Base-by-base conservation (phyloP, 2,888 invertebrate species). In the Lomographa bimaculata region DNA sequence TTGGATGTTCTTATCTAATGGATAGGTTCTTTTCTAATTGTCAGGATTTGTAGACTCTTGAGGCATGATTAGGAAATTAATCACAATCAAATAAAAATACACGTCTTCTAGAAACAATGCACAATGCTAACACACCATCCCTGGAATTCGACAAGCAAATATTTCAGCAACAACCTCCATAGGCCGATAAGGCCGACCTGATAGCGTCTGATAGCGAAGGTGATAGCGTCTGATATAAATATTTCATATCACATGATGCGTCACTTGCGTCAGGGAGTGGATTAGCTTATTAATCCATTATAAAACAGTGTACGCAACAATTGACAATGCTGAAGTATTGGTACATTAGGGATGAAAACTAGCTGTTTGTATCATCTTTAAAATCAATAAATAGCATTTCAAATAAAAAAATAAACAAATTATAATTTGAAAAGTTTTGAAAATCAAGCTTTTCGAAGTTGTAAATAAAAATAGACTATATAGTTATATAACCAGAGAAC, bases 131-230 rank as follows among this genome's bases (percentile, higher is more conserved):
- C 57, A 64, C 48, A 53, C 40, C 53, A 55, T 46, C 41, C 33
- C 36, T 29, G 74, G 79, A 72, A 80, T 79, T 65, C 66, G 55
- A 50, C 47, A 57, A 48, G 58, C 71, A 74, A 80, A 80, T 71
- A 76, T 74, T 70, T 64, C 56, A 65, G 55, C 58, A 53, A 57
- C 63, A 65, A 60, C 66, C 51, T 46, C 50, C 41, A 45, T 37
- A 38, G 45, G 25, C 34, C 33, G 60, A 71, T 68, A 71, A 64
- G 56, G 50, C 17, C 25, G 11, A 18, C 9, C 21, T 41, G 57
- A 61, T 59, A 64, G 48, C 36, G 41, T 42, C 21, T 28, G 51
- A 52, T 46, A 46, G 30, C 50, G 50, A 43, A 57, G 53, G 17
- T 52, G 62, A 64, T 64, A 69, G 51, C 40, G 43, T 36, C 37